A percentile compares a stretch with the other conserved stretches of the same genome.
phyloP scores from a whole-genome alignment of 2,888 invertebrate species.

The Odiellus spinosus region DNA sequence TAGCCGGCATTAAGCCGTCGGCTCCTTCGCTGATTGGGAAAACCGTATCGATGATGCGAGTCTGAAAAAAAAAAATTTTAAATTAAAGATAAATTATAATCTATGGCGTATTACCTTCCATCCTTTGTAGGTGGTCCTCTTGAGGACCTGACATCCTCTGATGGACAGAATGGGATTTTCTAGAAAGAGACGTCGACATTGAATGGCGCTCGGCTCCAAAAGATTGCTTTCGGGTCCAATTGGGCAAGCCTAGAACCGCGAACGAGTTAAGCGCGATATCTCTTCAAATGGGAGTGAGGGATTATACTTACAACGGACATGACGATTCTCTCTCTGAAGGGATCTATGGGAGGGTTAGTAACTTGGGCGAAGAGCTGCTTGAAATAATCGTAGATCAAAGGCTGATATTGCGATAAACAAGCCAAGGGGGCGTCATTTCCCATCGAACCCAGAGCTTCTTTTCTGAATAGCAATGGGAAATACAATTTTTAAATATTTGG shows the following conservation, averaged over 20 bases:
- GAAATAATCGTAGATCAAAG: constrained; percentile 90
- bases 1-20: constrained; percentile 50
- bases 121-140: constrained; percentile 60
- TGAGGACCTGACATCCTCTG: constrained; percentile 71
- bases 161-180: constrained; percentile 87
- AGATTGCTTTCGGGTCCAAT: constrained; percentile 94
- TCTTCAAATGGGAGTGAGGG: background rate
- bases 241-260: constrained; percentile 53
- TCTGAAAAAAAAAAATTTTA: too few species aligned
- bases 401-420: constrained; percentile 87
- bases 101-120: constrained; percentile 52
- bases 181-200: constrained; percentile 77
- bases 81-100: constrained; percentile 11
- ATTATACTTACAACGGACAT: constrained; percentile 60
- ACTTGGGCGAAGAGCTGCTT: constrained; percentile 97
- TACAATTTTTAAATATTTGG: background rate
- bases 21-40: constrained; percentile 58
- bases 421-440: constrained; percentile 97
- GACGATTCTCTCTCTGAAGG: constrained; percentile 94
- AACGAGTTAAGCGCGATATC: background rate
- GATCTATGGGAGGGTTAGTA: constrained; percentile 98
- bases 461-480: constrained; percentile 41
- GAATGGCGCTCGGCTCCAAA: constrained; percentile 67
- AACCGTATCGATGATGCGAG: constrained; percentile 73
- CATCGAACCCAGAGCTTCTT: constrained; percentile 98